Evolutionary conservation across 2,797 vertebrate genomes (phyloP).

Genomic region (Cryptoblepharus egeriae): DNA sequence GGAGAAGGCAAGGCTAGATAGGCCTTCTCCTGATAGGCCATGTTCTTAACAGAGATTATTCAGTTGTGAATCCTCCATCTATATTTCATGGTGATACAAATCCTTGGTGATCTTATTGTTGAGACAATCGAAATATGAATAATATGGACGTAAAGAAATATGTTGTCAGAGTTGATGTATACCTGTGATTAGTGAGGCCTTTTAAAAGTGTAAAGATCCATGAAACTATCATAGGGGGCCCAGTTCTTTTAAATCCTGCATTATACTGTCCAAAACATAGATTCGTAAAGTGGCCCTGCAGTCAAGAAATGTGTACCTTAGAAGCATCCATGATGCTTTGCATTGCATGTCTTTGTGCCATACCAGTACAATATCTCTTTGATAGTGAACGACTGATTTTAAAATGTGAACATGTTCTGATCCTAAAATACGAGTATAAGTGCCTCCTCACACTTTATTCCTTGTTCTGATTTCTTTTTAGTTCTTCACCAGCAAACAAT

Average conservation of each 20-base stretch:
- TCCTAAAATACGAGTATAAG: conserved; percentile 5
- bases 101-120: background rate
- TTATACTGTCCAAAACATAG: background rate
- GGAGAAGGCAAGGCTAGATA: too few species aligned
- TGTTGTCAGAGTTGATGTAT: too few species aligned
- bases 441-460: background rate
- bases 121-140: background rate
- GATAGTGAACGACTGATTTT: background rate
- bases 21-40: background rate
- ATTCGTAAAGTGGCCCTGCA: background rate
- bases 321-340: background rate
- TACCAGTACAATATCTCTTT: background rate
- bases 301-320: background rate
- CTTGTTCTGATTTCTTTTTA: conserved; percentile 64
- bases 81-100: background rate
- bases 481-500: conserved; percentile 69
- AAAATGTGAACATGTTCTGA: background rate
- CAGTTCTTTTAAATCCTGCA: background rate
- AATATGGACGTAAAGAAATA: background rate
- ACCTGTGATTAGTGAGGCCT: background rate
- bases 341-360: background rate
- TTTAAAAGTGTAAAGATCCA: background rate
- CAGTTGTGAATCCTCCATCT: background rate
- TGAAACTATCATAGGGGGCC: background rate
- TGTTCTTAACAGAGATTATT: background rate